A percentile compares a stretch with the other conserved stretches of the same genome.
Conservation (phyloP, 2,797 vertebrate species). For the Gymnopithys bicolor region DNA sequence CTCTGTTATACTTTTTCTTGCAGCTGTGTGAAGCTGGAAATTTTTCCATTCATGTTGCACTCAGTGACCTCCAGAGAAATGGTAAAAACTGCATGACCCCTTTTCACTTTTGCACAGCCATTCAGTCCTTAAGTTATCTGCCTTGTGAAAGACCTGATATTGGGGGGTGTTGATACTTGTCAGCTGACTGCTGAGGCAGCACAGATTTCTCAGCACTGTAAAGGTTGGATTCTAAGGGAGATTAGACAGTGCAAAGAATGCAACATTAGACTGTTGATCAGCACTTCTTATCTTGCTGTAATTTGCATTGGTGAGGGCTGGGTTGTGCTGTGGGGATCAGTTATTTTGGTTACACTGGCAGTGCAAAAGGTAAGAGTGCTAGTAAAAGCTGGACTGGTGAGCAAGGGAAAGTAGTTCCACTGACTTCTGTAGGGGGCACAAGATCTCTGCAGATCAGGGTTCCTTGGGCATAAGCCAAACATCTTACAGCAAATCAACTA, state of each 20-base stretch:
- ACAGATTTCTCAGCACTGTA: neutral
- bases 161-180: neutral
- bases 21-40: constrained; percentile 91
- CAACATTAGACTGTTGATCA: neutral
- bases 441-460: neutral
- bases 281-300: neutral
- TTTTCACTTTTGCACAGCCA: neutral
- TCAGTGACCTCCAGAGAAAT: constrained; percentile 82
- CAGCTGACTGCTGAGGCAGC: neutral
- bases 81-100: constrained; percentile 74
- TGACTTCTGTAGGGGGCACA: neutral
- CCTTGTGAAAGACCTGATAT: neutral
- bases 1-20: constrained; percentile 42
- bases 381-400: neutral
- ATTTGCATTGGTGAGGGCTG: neutral
- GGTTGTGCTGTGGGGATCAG: neutral
- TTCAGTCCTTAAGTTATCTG: neutral
- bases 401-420: neutral
- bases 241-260: neutral
- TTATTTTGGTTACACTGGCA: neutral
- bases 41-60: constrained; percentile 88
- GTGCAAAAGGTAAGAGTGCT: neutral
- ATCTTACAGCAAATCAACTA: neutral
- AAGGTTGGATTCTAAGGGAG: neutral
- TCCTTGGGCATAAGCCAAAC: neutral